Conservation (phyloP, 2,888 invertebrate species). For the Maniola hyperantus region DNA sequence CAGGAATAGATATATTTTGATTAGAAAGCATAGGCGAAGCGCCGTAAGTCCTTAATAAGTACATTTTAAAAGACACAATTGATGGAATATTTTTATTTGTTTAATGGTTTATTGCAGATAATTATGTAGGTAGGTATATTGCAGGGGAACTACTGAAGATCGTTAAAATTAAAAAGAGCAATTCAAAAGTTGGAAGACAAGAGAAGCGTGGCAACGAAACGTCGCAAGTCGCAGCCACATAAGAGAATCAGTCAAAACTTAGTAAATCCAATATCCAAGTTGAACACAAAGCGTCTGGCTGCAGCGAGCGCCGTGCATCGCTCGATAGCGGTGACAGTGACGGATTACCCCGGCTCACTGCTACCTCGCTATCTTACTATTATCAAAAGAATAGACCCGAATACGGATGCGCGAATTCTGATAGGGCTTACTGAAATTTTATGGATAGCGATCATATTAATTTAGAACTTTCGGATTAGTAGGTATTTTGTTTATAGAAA, state of each 20-base stretch:
- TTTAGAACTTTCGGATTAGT: not conserved
- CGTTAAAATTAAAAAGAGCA: not conserved
- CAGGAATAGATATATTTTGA: no score
- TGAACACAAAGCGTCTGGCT: slow-evolving; percentile 58
- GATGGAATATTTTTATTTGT: no score
- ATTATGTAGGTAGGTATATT: no score
- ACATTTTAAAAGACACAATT: no score
- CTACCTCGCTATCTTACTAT: slow-evolving; percentile 43
- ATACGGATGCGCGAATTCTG: slow-evolving; percentile 35
- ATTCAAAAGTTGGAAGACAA: slow-evolving; percentile 17
- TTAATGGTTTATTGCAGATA: no score
- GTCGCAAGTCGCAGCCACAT: slow-evolving; percentile 28
- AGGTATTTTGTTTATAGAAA: not conserved
- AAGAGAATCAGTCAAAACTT: slow-evolving; percentile 70
- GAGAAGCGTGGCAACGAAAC: slow-evolving; percentile 10
- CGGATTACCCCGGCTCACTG: slow-evolving; percentile 62
- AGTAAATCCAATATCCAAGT: slow-evolving; percentile 78
- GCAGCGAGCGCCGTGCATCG: slow-evolving; percentile 69
- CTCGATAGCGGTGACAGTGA: slow-evolving; percentile 77
- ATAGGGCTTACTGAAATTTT: slow-evolving; percentile 14
- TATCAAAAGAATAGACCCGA: slow-evolving; percentile 43
- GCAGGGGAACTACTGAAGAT: no score
- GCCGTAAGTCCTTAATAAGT: no score
- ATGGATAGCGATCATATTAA: not conserved
- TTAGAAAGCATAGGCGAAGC: no score